Conservation (phyloP, 2,113 vertebrate species). For the Myodes glareolus region DNA sequence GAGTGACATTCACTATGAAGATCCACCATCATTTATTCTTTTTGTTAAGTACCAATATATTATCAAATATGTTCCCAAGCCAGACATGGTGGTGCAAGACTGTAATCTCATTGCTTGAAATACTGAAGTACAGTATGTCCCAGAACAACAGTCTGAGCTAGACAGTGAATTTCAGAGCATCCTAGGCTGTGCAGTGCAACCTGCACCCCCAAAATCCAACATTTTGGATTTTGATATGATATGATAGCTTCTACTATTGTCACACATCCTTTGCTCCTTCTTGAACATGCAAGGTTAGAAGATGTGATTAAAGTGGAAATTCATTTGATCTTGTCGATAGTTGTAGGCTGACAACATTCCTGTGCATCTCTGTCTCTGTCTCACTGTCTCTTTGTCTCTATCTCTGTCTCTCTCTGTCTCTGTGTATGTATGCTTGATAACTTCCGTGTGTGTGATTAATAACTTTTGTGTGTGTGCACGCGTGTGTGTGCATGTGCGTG, state of each 20-base stretch:
- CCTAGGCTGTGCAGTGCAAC: neutral
- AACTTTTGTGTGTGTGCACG: neutral
- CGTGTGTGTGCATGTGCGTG: neutral
- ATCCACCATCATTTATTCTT: conserved; percentile 1
- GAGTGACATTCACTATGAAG: neutral
- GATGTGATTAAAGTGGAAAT: neutral
- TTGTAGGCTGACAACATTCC: neutral
- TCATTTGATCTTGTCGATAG: neutral
- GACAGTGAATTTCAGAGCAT: neutral
- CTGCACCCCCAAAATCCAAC: too few relatives aligned
- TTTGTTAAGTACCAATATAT: conserved; percentile 11
- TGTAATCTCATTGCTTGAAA: neutral
- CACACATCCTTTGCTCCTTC: neutral
- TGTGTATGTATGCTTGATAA: neutral
- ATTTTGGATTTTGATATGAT: too few relatives aligned
- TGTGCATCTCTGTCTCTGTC: neutral
- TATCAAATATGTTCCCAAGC: neutral
- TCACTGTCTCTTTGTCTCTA: neutral
- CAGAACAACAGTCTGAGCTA: neutral
- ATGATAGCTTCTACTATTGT: neutral
- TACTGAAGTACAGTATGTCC: neutral
- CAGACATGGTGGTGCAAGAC: neutral
- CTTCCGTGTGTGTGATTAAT: neutral
- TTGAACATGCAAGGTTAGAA: neutral
- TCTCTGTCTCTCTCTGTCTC: neutral